phyloP scores from a whole-genome alignment of 2,113 vertebrate species.

The Campylomormyrus tamandua region DNA sequence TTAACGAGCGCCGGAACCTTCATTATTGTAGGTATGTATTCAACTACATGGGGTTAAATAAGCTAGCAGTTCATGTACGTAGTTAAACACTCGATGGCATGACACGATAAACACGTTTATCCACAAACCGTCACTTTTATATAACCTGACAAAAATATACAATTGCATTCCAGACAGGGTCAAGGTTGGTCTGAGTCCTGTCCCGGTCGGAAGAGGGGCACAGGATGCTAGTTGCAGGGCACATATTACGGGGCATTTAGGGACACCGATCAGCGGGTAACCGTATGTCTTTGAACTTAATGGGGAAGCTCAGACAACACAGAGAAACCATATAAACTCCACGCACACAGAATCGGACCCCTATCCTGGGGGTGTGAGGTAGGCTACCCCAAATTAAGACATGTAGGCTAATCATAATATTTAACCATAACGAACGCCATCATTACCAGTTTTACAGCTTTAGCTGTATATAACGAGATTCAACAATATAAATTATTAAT shows the following conservation, averaged over 20 bases:
- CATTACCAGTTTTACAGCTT: background rate
- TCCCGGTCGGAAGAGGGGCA: background rate
- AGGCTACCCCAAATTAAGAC: background rate
- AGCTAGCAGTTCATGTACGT: background rate
- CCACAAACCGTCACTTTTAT: background rate
- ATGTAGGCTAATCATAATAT: background rate
- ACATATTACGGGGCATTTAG: background rate
- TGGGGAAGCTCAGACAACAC: background rate
- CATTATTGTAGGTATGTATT: background rate
- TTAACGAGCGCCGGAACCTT: background rate
- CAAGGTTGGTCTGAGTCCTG: background rate
- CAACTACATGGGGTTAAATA: background rate
- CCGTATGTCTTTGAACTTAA: background rate
- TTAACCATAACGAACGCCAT: background rate
- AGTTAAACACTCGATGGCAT: background rate
- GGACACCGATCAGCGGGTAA: background rate
- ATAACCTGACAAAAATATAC: background rate
- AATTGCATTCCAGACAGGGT: background rate
- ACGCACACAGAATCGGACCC: background rate
- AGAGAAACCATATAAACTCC: background rate
- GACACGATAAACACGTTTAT: slow-evolving; percentile 4
- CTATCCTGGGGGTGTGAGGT: background rate
- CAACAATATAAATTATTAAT: background rate
- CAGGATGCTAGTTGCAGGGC: background rate
- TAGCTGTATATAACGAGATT: background rate